Evolutionary conservation across 1,140 invertebrate species (phyloP), one percentile per base, ranked within the genome.

Genomic region (Leptopilina clavipes): DNA sequence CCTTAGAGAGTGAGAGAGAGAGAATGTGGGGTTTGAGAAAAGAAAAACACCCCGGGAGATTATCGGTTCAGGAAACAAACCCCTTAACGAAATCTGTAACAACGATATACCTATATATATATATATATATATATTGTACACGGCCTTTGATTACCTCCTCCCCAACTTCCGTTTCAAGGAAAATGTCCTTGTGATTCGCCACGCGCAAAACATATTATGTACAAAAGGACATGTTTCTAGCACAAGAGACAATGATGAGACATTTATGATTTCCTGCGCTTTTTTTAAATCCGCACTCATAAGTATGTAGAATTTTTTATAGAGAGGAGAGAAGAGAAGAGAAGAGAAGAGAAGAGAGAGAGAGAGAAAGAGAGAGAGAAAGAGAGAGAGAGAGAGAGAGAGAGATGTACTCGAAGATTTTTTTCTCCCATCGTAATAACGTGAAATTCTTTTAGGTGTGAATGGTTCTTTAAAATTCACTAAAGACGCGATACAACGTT

Each of bases 11-110:
- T 76, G 37, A 8, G 37, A 40, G 37, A 9, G 37, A 31, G 25
- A 59, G 72, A 31, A n/a, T 37, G 45, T 77, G 75, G 72, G 83
- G 77, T 81, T 75, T 77, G 77, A 77, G 74, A 83, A 52, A 84
- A 82, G 83, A 86, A 86, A 82, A 86, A 85, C 84, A 85, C 82
- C 81, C 81, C 76, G 80, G 78, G 81, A 83, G 86, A 86, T 88
- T 86, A 88, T 87, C 85, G 86, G 78, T 76, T 76, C 52, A 76
- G 79, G 77, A 82, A 75, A 76, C 75, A 76, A 76, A 78, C 76
- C 72, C 17, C 17, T 71, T 52, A 17, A 65, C 19, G 18, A 73
- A 80, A 17, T 74, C 19, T 72, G 10, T 14, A 19, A 11, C 22
- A 17, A 72, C 70, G 8, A 44, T 31, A 31, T 31, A 31, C 25